These are phyloP conservation scores for Equus quagga DNA, from an alignment of 2,113 vertebrate species.

Conservation along the genomic window DNA sequence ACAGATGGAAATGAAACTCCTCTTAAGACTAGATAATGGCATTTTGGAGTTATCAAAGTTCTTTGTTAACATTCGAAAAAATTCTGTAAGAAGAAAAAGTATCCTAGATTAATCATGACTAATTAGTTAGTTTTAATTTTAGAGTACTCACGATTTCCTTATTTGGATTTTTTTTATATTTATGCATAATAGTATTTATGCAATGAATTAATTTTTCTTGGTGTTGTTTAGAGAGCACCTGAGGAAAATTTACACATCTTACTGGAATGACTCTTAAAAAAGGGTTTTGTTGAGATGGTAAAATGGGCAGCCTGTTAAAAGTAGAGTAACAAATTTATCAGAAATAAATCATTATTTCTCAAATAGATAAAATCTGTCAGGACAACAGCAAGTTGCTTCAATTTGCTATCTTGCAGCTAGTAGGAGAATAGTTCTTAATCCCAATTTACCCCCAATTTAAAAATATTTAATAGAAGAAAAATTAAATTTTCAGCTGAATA, in stretches of 20 bases:
- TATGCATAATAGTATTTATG: not conserved
- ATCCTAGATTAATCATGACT: not conserved
- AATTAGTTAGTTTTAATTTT: not conserved
- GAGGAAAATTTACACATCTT: not conserved
- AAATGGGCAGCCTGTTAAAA: not conserved
- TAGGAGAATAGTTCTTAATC: not conserved
- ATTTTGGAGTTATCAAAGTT: not conserved
- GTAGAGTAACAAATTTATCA: not conserved
- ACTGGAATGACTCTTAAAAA: not conserved
- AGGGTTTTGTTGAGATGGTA: not conserved
- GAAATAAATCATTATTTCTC: constrained; percentile 14
- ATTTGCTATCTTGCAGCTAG: not conserved
- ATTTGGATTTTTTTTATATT: not conserved
- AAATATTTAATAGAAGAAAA: not conserved
- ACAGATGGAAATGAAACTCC: not conserved
- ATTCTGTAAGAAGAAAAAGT: not conserved
- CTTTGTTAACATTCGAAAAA: not conserved
- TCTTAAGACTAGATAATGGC: not conserved
- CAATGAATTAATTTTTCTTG: not conserved
- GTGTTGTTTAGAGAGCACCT: not conserved
- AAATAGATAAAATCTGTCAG: constrained; percentile 6
- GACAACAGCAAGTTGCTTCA: not conserved
- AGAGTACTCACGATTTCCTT: not conserved
- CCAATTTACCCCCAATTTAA: not conserved
- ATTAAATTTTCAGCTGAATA: constrained; percentile 37